phyloP scores from a whole-genome alignment of 2,797 vertebrate species.

The Enteromius thamalakanensis region DNA sequence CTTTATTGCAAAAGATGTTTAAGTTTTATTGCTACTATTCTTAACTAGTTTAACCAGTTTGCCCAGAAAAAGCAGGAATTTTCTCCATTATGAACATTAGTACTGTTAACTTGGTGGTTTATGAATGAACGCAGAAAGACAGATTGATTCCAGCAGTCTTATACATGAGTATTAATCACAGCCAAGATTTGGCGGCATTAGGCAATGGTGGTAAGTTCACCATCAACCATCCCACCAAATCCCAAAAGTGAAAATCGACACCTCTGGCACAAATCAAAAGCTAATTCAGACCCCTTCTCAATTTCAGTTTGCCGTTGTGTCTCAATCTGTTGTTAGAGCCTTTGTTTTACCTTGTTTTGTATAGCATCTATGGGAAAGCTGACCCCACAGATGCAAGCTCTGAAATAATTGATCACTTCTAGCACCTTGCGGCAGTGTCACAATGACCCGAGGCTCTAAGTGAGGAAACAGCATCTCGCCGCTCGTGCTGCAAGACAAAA shows the following conservation, averaged over 20 bases:
- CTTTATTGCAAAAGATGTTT: background rate
- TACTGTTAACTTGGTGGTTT: background rate
- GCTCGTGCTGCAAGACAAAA: constrained; percentile 58
- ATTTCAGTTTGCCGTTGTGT: constrained; percentile 26
- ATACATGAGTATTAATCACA: background rate
- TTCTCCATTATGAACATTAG: background rate
- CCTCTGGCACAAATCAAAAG: constrained; percentile 48
- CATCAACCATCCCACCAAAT: constrained; percentile 32
- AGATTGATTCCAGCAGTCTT: background rate
- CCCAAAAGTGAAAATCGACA: constrained; percentile 26
- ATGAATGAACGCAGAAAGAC: background rate
- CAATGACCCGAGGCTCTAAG: constrained; percentile 50
- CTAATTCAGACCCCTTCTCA: constrained; percentile 1
- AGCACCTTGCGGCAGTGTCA: constrained; percentile 42
- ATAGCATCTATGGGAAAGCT: constrained; percentile 49
- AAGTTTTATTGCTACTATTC: background rate
- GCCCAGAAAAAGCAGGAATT: background rate
- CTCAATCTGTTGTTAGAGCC: constrained; percentile 22
- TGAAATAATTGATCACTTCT: constrained; percentile 62
- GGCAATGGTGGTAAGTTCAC: background rate
- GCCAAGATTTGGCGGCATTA: background rate
- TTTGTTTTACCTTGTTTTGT: constrained; percentile 51
- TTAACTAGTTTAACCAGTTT: background rate
- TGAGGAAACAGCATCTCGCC: constrained; percentile 59
- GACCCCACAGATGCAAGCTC: constrained; percentile 47